Percentiles rank a stretch among this genome's conserved stretches.
Conservation (phyloP, 2,113 vertebrate species). For the Bathybates hornii region DNA sequence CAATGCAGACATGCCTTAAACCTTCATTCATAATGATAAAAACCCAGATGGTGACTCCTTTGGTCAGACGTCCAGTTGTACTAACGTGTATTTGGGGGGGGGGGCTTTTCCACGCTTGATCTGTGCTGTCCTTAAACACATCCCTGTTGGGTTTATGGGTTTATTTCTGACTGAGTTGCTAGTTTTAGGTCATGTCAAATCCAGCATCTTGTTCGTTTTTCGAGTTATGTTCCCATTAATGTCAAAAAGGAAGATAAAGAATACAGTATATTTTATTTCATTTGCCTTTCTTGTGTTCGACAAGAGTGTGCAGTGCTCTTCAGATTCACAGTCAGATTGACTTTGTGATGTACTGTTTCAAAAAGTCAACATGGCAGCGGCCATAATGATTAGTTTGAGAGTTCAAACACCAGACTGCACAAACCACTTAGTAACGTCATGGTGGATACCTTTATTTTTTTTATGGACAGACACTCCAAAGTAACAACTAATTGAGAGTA, state of each 20-base stretch:
- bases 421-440: not conserved
- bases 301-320: not conserved
- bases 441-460: not conserved
- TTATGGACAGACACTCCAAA: not conserved
- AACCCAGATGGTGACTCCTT: not conserved
- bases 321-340: not conserved
- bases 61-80: not conserved
- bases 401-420: not conserved
- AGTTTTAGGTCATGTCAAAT: not conserved
- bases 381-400: not conserved
- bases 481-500: not conserved
- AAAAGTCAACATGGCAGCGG: not conserved
- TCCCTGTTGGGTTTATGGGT: not conserved
- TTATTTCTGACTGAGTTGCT: not conserved
- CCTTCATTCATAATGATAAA: not conserved
- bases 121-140: not conserved
- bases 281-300: not conserved
- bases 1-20: not conserved
- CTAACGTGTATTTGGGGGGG: not conserved
- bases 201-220: not conserved
- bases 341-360: not conserved
- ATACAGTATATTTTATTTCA: not conserved
- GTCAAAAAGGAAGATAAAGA: not conserved
- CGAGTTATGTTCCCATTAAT: not conserved
- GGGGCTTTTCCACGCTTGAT: fast-evolving